Base-by-base conservation (phyloP, 2,113 vertebrate genomes). In the Neofelis nebulosa region DNA sequence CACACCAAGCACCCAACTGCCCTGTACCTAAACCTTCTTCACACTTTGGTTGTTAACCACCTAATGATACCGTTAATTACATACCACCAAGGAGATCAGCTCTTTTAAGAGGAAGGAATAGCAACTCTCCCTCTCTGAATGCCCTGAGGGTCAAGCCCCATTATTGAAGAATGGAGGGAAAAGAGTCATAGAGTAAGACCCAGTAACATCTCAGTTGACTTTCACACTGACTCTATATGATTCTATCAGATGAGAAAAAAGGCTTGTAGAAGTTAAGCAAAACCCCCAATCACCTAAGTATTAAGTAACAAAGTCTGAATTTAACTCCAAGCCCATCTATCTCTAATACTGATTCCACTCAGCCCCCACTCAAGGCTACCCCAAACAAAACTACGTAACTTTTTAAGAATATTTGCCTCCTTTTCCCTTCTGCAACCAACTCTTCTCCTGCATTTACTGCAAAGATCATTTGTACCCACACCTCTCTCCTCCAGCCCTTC, bases 401-500 rank as follows among this genome's bases (percentile, higher is more conserved):
- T 96, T 89, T 36, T 29, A 89, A 36, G n/a, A 94, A 21, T 61
- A 55, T 48, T 21, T 73, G 50, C 71, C 73, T 91, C 10, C 45
- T 27, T 74, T 69, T 76, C 69, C 52, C 31, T 88, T 95, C 65
- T 63, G 76, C 18, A 82, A 27, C 2, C 57, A 0, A 78, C 13
- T 45, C 33, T 61, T 71, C 69, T 66, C 83, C 84, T 36, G n/a
- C 14, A 63, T 65, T 61, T 48, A 61, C 57, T 88, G 76, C 92
- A 97, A 92, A 96, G 83, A 92, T 95, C 90, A 33, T 29, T 10
- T 12, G 66, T 95, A 18, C 57, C 61, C 38, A 4, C 94, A 94
- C 87, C 25, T 88, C 27, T 85, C 84, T 82, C 88, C 74, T 29
- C 19, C 27, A 45, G 79, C 16, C 86, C 71, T 90, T 66, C 91